phyloP scores from a whole-genome alignment of 2,113 vertebrate species.

The Rissa tridactyla region DNA sequence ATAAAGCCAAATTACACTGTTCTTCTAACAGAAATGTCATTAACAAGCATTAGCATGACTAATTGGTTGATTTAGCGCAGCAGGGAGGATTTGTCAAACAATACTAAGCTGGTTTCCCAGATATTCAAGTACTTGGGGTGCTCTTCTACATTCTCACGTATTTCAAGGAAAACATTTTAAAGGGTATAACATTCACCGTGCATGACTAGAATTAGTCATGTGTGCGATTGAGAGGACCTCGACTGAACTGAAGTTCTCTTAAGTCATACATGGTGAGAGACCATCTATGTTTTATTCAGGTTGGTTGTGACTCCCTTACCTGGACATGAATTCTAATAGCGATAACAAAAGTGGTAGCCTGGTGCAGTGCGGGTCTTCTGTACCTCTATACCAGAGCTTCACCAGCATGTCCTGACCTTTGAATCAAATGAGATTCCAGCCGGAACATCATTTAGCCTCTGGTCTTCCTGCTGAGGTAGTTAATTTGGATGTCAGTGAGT shows the following conservation, averaged over 20 bases:
- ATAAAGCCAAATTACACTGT: slow-evolving; percentile 13
- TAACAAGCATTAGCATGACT: neutral
- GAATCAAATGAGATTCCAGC: neutral
- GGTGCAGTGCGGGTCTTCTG: neutral
- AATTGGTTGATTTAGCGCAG: neutral
- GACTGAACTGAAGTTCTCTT: neutral
- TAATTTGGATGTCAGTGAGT: neutral
- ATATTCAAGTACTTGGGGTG: neutral
- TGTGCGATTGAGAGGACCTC: neutral
- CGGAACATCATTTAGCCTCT: neutral
- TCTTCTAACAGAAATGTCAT: neutral
- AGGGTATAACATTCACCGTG: neutral
- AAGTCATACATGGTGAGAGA: neutral
- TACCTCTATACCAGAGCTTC: neutral
- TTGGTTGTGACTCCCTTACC: neutral
- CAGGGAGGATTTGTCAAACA: neutral
- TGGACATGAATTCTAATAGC: neutral
- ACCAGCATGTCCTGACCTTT: neutral
- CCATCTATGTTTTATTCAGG: neutral
- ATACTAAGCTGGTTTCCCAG: neutral
- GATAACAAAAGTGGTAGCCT: neutral
- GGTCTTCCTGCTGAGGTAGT: neutral
- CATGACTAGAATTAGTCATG: neutral
- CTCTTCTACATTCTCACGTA: neutral
- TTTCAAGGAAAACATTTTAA: neutral